Percentiles rank a stretch among this genome's conserved stretches.
phyloP scores from a whole-genome alignment of 2,797 vertebrate genomes.

The Acomys russatus region DNA sequence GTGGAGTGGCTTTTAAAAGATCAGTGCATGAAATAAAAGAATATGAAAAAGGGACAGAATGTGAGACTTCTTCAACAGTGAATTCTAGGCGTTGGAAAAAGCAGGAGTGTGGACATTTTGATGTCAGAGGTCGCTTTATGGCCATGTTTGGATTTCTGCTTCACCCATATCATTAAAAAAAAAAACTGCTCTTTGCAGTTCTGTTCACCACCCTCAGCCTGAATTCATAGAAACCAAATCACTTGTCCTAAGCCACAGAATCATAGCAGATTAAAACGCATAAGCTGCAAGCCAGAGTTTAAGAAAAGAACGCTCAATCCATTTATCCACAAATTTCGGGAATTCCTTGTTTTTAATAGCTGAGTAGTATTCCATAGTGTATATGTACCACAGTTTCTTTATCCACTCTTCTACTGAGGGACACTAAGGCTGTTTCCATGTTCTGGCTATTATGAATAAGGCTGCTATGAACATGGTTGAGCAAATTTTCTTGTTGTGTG shows the following conservation, averaged over 20 bases:
- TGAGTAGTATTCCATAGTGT: too few species aligned
- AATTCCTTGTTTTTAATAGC: too few species aligned
- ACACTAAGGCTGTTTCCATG: too few species aligned
- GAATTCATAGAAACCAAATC: background rate
- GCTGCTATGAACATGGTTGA: too few species aligned
- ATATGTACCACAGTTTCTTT: too few species aligned
- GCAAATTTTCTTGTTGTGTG: too few species aligned
- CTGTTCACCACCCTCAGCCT: background rate
- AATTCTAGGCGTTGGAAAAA: background rate
- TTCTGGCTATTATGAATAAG: too few species aligned
- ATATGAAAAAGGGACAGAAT: background rate
- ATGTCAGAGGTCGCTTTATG: background rate
- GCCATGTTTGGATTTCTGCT: background rate
- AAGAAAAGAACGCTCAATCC: too few species aligned
- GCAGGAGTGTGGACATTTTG: background rate
- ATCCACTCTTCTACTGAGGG: too few species aligned
- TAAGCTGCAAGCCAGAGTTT: background rate
- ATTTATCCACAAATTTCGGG: too few species aligned
- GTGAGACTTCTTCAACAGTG: background rate
- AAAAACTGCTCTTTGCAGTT: background rate
- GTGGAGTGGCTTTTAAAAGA: background rate
- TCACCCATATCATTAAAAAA: background rate
- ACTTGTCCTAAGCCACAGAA: background rate
- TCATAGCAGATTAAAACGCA: background rate
- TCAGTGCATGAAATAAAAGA: background rate